Evolutionary conservation across 2,113 vertebrate genomes (phyloP).

Genomic region (Ammospiza nelsoni): DNA sequence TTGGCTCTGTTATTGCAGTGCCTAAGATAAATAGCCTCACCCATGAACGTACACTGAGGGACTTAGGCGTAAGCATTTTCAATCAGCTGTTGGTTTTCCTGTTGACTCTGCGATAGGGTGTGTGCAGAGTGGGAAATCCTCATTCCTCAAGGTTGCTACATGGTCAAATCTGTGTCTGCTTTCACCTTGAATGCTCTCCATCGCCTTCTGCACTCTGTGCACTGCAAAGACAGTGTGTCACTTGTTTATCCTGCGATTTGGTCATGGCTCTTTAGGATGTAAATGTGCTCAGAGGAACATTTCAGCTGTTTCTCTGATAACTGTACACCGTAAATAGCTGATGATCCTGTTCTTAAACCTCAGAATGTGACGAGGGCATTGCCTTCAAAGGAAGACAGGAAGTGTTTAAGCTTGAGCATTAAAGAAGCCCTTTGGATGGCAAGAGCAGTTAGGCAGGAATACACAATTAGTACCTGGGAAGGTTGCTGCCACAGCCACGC

Average conservation of each 20-base stretch:
- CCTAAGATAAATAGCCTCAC: not conserved
- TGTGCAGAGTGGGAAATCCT: conserved; percentile 27
- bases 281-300: conserved; percentile 53
- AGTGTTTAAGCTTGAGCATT: conserved; percentile 5
- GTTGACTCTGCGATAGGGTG: conserved; percentile 28
- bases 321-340: not conserved
- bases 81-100: conserved; percentile 26
- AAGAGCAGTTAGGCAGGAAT: not conserved
- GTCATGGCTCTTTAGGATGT: conserved; percentile 40
- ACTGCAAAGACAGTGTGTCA: not conserved
- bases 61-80: not conserved
- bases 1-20: not conserved
- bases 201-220: not conserved
- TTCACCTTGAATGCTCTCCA: conserved; percentile 7
- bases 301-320: conserved; percentile 62
- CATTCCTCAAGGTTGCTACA: not conserved
- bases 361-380: conserved; percentile 23
- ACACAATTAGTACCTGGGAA: not conserved
- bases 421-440: not conserved
- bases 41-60: not conserved
- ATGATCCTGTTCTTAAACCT: conserved; percentile 52
- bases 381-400: not conserved
- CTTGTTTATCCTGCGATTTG: conserved; percentile 50
- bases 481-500: not conserved
- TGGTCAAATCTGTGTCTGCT: not conserved